Conservation (phyloP, 1,140 invertebrate species). For the Drosophila subpulchrella region DNA sequence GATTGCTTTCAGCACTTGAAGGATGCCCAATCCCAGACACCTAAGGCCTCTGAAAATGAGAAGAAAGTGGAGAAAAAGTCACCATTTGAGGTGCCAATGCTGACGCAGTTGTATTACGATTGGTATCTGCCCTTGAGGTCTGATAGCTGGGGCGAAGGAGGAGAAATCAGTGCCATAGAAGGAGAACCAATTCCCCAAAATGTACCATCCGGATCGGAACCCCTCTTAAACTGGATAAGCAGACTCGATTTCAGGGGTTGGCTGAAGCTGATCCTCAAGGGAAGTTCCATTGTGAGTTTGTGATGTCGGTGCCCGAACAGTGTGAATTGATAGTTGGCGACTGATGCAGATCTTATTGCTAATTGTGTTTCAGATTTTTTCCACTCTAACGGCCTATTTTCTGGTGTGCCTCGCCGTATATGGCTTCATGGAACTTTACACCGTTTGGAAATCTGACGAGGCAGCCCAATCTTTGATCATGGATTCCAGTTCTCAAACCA, state of each 20-base stretch:
- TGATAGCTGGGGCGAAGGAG: neutral
- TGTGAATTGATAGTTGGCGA: constrained; percentile 17
- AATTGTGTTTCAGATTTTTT: constrained; percentile 61
- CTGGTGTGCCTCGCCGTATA: constrained; percentile 42
- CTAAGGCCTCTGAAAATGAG: neutral
- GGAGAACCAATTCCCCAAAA: neutral
- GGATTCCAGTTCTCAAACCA: constrained; percentile 24
- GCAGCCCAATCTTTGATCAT: neutral
- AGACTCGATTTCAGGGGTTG: neutral
- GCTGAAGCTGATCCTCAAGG: constrained; percentile 22
- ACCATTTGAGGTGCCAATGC: constrained; percentile 18
- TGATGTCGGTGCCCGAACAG: constrained; percentile 7
- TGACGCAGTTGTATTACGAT: constrained; percentile 54
- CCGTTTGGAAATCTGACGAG: constrained; percentile 1
- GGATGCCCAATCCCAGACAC: neutral
- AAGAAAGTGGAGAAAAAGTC: constrained; percentile 40
- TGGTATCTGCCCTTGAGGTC: constrained; percentile 55
- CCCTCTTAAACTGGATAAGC: constrained; percentile 6
- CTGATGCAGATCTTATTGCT: constrained; percentile 62
- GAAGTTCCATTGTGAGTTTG: constrained; percentile 56
- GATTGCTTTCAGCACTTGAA: constrained; percentile 59
- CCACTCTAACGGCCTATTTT: constrained; percentile 36
- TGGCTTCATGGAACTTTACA: constrained; percentile 35
- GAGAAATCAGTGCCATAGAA: neutral
- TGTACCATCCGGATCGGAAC: constrained; percentile 9